These are phyloP conservation scores for Lottia scabra DNA, from an alignment of 2,888 invertebrate species.

Conservation along the genomic window DNA sequence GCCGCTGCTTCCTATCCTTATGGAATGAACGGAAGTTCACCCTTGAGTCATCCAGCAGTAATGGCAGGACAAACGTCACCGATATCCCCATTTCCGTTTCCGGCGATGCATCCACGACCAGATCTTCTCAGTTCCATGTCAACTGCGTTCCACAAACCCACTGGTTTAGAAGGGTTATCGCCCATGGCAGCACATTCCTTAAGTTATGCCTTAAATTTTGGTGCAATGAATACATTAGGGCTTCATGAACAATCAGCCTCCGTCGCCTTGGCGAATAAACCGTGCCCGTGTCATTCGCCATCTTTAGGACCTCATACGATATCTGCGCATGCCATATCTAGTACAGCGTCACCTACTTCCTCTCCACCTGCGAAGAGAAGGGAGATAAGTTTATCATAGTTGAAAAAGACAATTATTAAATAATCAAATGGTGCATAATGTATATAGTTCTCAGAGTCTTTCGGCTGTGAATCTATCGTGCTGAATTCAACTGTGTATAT, in stretches of 20 bases:
- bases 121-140: background rate
- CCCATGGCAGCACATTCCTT: background rate
- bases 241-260: background rate
- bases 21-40: conserved; percentile 22
- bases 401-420: background rate
- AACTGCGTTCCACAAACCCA: background rate
- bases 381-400: background rate
- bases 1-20: conserved; percentile 74
- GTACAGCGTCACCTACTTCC: conserved; percentile 1
- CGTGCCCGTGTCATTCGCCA: background rate
- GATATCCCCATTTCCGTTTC: background rate
- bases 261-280: background rate
- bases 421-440: no score
- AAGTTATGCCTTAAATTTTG: conserved; percentile 4
- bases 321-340: conserved; percentile 1
- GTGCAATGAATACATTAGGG: background rate
- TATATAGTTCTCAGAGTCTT: no score
- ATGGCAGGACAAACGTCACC: background rate
- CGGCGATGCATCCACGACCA: background rate
- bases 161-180: background rate
- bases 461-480: no score
- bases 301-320: background rate
- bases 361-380: background rate
- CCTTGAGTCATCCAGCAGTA: background rate
- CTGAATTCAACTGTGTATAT: no score